phyloP scores from a whole-genome alignment of 2,888 invertebrate species.

The Mactromeris polynyma region DNA sequence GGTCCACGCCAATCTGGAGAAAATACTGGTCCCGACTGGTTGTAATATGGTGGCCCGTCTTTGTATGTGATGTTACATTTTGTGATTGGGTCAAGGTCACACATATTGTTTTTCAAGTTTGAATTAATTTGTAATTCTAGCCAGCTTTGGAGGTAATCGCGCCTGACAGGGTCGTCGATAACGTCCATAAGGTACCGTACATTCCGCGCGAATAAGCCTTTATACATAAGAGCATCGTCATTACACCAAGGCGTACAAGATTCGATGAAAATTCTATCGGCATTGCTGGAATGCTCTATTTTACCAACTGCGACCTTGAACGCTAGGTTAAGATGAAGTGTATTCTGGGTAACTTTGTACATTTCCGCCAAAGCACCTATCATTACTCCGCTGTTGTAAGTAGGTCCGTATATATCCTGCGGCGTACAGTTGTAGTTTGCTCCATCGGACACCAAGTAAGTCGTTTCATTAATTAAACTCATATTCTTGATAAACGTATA shows the following conservation, averaged over 20 bases:
- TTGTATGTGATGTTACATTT: conserved; percentile 74
- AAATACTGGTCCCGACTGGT: conserved; percentile 75
- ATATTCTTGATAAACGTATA: conserved; percentile 70
- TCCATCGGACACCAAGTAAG: conserved; percentile 70
- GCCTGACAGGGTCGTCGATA: conserved; percentile 47
- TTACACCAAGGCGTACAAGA: conserved; percentile 72
- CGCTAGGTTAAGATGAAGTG: conserved; percentile 64
- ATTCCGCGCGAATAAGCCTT: conserved; percentile 75
- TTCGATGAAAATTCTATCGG: conserved; percentile 71
- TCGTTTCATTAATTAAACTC: conserved; percentile 69
- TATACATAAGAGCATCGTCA: conserved; percentile 75
- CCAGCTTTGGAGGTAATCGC: conserved; percentile 69
- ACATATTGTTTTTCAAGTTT: conserved; percentile 68
- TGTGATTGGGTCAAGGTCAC: conserved; percentile 69
- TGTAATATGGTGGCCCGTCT: conserved; percentile 75
- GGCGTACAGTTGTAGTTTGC: conserved; percentile 61
- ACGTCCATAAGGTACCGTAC: conserved; percentile 73
- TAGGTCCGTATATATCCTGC: conserved; percentile 62
- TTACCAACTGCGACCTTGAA: conserved; percentile 69
- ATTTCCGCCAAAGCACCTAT: conserved; percentile 73
- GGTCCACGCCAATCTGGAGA: conserved; percentile 75
- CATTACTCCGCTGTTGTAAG: conserved; percentile 73
- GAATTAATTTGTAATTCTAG: conserved; percentile 67
- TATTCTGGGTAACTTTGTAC: conserved; percentile 63
- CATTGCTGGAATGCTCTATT: conserved; percentile 65